These are phyloP conservation scores for Lutraria rhynchaena DNA, from an alignment of 1,140 invertebrate genomes.

Conservation along the genomic window DNA sequence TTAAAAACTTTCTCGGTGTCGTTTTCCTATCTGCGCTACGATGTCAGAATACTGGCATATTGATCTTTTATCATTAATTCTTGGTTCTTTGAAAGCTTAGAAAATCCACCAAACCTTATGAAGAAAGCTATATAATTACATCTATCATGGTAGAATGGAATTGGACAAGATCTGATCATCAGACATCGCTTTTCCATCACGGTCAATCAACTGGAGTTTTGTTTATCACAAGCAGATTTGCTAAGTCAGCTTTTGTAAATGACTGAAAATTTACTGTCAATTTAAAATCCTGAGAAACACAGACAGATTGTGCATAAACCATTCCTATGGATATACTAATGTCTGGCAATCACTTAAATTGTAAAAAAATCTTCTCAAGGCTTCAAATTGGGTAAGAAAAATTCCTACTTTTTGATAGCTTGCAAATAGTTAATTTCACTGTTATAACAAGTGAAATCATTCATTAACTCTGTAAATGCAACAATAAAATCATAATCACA, in stretches of 20 bases:
- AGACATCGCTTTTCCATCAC: slow-evolving; percentile 19
- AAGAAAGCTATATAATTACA: slow-evolving; percentile 54
- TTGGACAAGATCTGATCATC: slow-evolving; percentile 42
- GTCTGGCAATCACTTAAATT: no score
- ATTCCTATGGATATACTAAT: no score
- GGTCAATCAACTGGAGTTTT: slow-evolving; percentile 36
- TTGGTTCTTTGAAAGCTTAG: slow-evolving; percentile 34
- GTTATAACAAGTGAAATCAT: no score
- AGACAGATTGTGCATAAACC: no score
- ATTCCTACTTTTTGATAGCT: no score
- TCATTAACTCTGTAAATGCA: no score
- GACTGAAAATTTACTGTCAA: slow-evolving; percentile 29
- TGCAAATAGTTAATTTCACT: no score
- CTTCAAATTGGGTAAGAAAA: no score
- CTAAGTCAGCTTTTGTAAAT: slow-evolving; percentile 34
- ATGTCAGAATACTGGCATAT: slow-evolving; percentile 11
- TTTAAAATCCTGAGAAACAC: no score
- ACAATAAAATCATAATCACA: slow-evolving; percentile 23
- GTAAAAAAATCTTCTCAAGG: no score
- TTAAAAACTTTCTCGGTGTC: no score
- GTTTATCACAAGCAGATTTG: slow-evolving; percentile 31
- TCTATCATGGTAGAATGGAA: slow-evolving; percentile 40
- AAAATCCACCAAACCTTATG: slow-evolving; percentile 28
- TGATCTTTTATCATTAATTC: slow-evolving; percentile 49
- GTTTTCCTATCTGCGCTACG: no score